Evolutionary conservation across 2,888 invertebrate species (phyloP).

Genomic region (Trilocha varians): DNA sequence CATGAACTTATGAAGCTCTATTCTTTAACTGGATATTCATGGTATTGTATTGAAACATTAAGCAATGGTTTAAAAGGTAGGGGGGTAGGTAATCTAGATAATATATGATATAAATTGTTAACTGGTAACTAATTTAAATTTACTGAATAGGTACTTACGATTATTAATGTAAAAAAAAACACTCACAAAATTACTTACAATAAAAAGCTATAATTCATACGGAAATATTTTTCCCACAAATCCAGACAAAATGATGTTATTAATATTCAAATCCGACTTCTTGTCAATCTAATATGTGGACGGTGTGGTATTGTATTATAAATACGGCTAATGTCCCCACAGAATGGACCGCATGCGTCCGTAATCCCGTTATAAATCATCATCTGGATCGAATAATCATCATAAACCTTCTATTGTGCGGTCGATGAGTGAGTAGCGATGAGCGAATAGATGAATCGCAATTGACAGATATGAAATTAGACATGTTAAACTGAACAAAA

Average conservation of each 20-base stretch:
- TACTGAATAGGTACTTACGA: too few relatives aligned
- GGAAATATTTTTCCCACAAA: not conserved
- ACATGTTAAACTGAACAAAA: not conserved
- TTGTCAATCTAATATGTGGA: constrained; percentile 42
- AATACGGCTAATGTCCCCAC: constrained; percentile 62
- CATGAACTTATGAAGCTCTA: too few relatives aligned
- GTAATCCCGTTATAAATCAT: constrained; percentile 70
- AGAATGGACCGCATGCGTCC: constrained; percentile 56
- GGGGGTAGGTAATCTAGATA: too few relatives aligned
- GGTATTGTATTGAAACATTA: too few relatives aligned
- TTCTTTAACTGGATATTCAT: too few relatives aligned
- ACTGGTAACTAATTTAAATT: too few relatives aligned
- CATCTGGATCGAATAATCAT: constrained; percentile 68
- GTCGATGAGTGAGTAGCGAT: constrained; percentile 29
- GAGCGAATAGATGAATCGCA: not conserved
- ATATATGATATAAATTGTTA: too few relatives aligned
- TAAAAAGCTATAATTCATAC: not conserved
- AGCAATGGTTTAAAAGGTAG: too few relatives aligned
- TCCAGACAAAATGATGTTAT: constrained; percentile 15
- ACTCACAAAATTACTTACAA: too few relatives aligned
- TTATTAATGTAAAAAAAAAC: too few relatives aligned
- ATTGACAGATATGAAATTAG: not conserved
- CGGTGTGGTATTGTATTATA: constrained; percentile 47
- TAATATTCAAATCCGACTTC: constrained; percentile 47
- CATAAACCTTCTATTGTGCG: constrained; percentile 48